Evolutionary conservation across 2,888 invertebrate species (phyloP), one percentile per base, ranked within the genome.

Genomic region (Nemotelus pantherinus): DNA sequence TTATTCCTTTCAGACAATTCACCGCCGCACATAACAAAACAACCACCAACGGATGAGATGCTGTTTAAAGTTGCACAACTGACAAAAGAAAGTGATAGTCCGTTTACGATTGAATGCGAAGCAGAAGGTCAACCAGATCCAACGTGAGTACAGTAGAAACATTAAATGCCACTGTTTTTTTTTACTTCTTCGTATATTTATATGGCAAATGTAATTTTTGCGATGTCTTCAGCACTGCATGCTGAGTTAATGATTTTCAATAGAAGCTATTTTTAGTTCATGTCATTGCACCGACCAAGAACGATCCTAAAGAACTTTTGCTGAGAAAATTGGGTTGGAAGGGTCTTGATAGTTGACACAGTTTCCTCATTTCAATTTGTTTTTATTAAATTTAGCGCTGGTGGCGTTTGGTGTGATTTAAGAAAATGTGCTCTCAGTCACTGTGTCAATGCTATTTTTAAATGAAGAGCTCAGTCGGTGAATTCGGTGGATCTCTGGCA

Each of bases 71-170:
- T 97, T 81, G 94, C 94, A 65, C 88, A 89, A 82, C 93, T 93
- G 84, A 90, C 92, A 76, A 93, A 93, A 82, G 96, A 96, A 88
- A 94, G 93, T 84, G 95, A 96, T 87, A 96, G 95, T 87, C 97
- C 97, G 71, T 96, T 97, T 89, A 93, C 96, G 84, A 95, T 99
- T 82, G 96, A 97, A 87, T 99, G 99, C 87, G 96, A 96, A 88
- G 99, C 99, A 10, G 94, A 94, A 86, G 98, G 97, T 82, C 95
- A 97, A 87, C 99, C 99, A 9, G 93, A 93, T 81, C 98, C 98
- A 76, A 93, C 91, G 96, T 98, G 91, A 90, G 92, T 90, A 74
- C 25, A 50, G 57, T 44, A 71, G 45, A 39, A 43, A 41, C 41
- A 55, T 71, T n/a, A 43, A 72, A 55, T 75, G 65, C 72, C 48